Conservation (phyloP, 2,797 vertebrate species). For the Spinus pinus region DNA sequence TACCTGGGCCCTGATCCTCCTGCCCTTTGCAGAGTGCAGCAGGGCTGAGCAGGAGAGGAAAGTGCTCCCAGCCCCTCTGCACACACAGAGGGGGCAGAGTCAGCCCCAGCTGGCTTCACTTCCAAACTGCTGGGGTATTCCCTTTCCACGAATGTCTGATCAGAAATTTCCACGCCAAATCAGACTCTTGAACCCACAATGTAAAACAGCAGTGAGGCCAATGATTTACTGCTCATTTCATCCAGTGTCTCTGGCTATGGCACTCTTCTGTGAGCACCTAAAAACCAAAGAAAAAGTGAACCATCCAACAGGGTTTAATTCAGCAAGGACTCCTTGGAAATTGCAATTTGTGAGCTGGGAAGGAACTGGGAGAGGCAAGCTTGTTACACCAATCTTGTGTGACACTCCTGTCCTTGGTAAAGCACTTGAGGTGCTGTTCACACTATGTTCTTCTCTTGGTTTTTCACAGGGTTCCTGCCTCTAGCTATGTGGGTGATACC, state of each 20-base stretch:
- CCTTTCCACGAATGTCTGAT: neutral
- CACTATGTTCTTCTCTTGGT: accelerated
- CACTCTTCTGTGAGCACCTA: neutral
- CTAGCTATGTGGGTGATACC: accelerated
- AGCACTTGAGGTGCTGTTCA: neutral
- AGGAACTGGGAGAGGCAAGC: neutral
- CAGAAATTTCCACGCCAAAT: neutral
- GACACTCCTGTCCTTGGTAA: neutral
- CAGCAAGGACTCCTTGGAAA: neutral
- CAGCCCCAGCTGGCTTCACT: neutral
- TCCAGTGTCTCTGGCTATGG: neutral
- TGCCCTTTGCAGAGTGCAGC: accelerated
- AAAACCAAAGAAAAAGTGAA: neutral
- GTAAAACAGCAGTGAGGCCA: neutral
- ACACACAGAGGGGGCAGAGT: neutral
- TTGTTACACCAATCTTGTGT: neutral
- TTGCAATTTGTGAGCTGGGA: neutral
- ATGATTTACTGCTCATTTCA: neutral
- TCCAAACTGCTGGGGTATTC: neutral
- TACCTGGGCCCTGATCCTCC: neutral
- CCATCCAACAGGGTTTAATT: neutral
- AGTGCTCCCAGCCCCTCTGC: neutral
- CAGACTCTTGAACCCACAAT: neutral
- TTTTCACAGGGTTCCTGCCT: neutral
- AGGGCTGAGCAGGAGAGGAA: neutral